Evolutionary conservation across 1,140 invertebrate species (phyloP).

Genomic region (Drosophila trapezifrons): DNA sequence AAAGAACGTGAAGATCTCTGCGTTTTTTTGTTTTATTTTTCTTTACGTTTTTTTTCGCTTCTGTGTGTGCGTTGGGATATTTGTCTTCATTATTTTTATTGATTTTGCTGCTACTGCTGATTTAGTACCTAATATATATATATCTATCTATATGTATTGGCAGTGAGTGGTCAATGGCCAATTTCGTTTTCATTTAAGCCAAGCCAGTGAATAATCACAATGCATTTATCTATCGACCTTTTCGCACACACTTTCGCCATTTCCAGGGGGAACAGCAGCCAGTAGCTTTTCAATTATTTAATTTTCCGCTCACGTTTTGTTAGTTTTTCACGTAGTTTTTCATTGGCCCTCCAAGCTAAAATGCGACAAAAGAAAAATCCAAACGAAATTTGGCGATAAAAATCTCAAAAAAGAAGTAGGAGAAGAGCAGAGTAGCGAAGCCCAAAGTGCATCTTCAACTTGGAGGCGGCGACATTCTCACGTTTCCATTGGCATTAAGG

Average conservation of each 20-base stretch:
- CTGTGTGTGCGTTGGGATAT: constrained; percentile 58
- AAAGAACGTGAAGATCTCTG: constrained; percentile 56
- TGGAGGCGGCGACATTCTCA: constrained; percentile 71
- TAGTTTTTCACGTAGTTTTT: constrained; percentile 48
- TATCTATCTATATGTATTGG: constrained; percentile 10
- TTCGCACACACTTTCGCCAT: constrained; percentile 54
- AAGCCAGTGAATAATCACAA: constrained; percentile 80
- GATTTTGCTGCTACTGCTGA: constrained; percentile 63
- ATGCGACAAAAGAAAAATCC: constrained; percentile 63
- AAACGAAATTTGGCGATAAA: constrained; percentile 68
- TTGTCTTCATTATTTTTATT: constrained; percentile 80
- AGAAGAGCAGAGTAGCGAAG: neutral
- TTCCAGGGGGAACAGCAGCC: neutral
- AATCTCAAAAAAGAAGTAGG: constrained; percentile 39
- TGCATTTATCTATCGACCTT: constrained; percentile 72
- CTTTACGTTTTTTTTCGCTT: neutral
- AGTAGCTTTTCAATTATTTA: constrained; percentile 79
- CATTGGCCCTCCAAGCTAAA: constrained; percentile 53
- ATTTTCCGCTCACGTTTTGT: constrained; percentile 79
- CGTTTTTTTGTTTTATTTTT: constrained; percentile 29
- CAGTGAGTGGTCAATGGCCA: constrained; percentile 63
- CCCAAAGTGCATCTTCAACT: constrained; percentile 75
- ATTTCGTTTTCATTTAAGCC: constrained; percentile 78
- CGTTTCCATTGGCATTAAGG: constrained; percentile 81
- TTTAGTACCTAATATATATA: constrained; percentile 45